Percentiles rank a stretch among this genome's conserved stretches.
Conservation (phyloP, 2,888 invertebrate species). For the Ceriagrion tenellum region DNA sequence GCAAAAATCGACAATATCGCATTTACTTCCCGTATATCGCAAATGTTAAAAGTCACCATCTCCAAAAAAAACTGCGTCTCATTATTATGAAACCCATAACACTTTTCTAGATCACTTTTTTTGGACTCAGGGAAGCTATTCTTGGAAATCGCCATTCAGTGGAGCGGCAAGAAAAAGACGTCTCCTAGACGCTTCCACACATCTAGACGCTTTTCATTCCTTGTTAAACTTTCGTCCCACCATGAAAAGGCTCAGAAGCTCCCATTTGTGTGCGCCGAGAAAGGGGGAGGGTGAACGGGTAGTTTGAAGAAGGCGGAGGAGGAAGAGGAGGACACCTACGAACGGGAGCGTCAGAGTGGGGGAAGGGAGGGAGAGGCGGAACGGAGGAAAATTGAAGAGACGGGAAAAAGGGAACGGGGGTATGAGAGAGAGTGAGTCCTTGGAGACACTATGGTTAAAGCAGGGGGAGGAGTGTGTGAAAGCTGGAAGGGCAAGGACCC, state of each 20-base stretch:
- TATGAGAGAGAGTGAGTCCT: neutral
- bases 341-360: neutral
- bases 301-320: neutral
- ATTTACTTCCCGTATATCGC: no score
- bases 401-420: neutral
- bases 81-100: no score
- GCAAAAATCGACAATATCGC: no score
- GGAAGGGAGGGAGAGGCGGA: neutral
- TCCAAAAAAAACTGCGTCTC: no score
- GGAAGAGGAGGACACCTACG: neutral
- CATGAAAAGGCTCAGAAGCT: neutral
- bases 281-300: neutral
- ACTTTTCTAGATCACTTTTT: no score
- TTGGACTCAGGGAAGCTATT: neutral
- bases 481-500: slow-evolving; percentile 16
- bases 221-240: neutral
- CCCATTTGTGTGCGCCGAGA: neutral
- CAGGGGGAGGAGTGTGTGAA: neutral
- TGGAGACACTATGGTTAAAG: neutral
- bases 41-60: no score
- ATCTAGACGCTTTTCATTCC: no score
- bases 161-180: neutral
- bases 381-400: neutral
- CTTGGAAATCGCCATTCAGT: neutral
- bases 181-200: neutral